phyloP scores from a whole-genome alignment of 2,797 vertebrate genomes.

The Melanitta fusca region DNA sequence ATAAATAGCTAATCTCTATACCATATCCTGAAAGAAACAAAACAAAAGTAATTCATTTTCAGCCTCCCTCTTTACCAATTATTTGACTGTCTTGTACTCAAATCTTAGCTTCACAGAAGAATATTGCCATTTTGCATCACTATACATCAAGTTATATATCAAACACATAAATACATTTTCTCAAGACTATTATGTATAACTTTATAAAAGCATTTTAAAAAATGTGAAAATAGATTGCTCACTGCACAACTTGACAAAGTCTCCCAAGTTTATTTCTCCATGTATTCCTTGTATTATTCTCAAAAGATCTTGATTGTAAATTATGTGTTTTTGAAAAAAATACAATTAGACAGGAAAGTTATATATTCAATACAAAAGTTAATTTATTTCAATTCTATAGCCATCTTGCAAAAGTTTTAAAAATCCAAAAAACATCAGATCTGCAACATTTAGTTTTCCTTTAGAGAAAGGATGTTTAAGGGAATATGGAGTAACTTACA shows the following conservation, averaged over 20 bases:
- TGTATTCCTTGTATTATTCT: constrained; percentile 51
- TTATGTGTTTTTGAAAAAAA: constrained; percentile 49
- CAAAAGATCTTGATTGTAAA: constrained; percentile 70
- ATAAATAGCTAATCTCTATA: background rate
- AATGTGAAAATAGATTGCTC: constrained; percentile 44
- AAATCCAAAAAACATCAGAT: background rate
- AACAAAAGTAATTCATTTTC: background rate
- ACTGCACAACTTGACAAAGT: constrained; percentile 54
- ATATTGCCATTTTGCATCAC: background rate
- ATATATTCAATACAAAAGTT: background rate
- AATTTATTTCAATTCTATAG: constrained; percentile 26
- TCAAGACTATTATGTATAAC: background rate
- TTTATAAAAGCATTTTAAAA: constrained; percentile 19
- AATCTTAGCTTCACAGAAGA: background rate
- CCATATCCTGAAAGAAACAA: background rate
- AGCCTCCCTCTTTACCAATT: background rate
- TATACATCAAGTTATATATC: background rate
- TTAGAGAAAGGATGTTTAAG: background rate
- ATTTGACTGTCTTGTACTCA: background rate
- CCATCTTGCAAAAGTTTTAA: background rate
- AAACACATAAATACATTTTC: background rate
- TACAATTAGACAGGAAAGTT: background rate
- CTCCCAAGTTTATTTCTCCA: constrained; percentile 61
- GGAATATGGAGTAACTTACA: background rate
- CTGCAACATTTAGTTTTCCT: constrained; percentile 7